Evolutionary conservation across 2,888 invertebrate species (phyloP).

Genomic region (Drosophila setosimentum): DNA sequence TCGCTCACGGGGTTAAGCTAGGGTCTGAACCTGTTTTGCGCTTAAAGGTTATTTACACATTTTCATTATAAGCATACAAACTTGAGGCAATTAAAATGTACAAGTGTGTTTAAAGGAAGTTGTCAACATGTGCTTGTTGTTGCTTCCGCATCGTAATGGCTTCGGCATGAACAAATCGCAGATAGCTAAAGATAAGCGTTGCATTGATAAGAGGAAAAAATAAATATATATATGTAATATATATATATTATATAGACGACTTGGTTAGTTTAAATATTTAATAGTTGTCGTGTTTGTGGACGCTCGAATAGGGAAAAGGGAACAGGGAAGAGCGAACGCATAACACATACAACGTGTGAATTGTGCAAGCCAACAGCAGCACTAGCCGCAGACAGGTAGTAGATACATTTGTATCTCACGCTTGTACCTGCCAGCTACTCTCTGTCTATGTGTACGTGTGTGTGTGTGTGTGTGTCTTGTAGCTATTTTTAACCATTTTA

Average conservation of each 20-base stretch:
- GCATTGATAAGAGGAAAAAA: slow-evolving; percentile 8
- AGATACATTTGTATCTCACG: slow-evolving; percentile 73
- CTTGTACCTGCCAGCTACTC: slow-evolving; percentile 46
- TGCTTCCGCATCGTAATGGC: slow-evolving; percentile 39
- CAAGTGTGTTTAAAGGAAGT: slow-evolving; percentile 63
- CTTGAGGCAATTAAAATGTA: slow-evolving; percentile 60
- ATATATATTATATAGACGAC: neutral
- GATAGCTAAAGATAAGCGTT: slow-evolving; percentile 24
- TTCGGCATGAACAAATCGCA: slow-evolving; percentile 11
- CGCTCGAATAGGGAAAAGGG: slow-evolving; percentile 1
- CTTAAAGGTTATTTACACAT: slow-evolving; percentile 38
- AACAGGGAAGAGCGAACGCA: slow-evolving; percentile 23
- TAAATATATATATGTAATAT: neutral
- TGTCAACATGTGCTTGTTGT: slow-evolving; percentile 52
- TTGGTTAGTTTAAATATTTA: slow-evolving; percentile 45
- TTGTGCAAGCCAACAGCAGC: slow-evolving; percentile 51
- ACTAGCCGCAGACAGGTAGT: slow-evolving; percentile 55
- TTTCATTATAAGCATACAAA: slow-evolving; percentile 50
- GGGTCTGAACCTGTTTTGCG: slow-evolving; percentile 42
- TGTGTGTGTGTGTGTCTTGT: slow-evolving; percentile 23
- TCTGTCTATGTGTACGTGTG: slow-evolving; percentile 25
- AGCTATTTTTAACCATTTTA: slow-evolving; percentile 70
- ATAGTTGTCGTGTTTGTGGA: slow-evolving; percentile 23
- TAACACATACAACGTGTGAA: slow-evolving; percentile 70
- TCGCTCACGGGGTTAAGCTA: slow-evolving; percentile 10